Conservation (phyloP, 2,113 vertebrate genomes). For the Seriola quinqueradiata region DNA sequence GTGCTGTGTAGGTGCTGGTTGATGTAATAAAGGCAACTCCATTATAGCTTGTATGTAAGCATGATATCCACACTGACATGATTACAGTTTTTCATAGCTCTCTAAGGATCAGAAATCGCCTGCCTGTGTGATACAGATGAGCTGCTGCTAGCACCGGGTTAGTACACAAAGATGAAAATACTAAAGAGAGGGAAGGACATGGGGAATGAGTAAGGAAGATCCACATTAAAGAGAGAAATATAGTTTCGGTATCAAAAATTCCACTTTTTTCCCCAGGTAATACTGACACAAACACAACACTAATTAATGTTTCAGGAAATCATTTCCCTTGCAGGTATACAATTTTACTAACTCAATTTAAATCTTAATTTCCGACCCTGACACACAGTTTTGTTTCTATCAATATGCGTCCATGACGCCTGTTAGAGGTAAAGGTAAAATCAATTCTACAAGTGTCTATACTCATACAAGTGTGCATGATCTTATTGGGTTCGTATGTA, state of each 20-base stretch:
- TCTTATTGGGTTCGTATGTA: slow-evolving; percentile 3
- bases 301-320: neutral
- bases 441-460: slow-evolving; percentile 4
- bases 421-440: neutral
- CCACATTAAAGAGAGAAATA: neutral
- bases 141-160: neutral
- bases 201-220: neutral
- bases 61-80: neutral
- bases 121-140: slow-evolving; percentile 12
- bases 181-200: neutral
- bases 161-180: slow-evolving; percentile 7
- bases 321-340: neutral
- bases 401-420: slow-evolving; percentile 8
- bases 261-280: neutral
- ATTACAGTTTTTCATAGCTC: neutral
- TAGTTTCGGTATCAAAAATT: neutral
- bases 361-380: neutral
- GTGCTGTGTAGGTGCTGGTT: neutral
- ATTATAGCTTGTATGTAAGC: neutral
- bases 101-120: slow-evolving; percentile 19
- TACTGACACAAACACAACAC: slow-evolving; percentile 13
- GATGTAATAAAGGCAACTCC: slow-evolving; percentile 5
- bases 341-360: slow-evolving; percentile 22
- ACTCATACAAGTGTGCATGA: slow-evolving; percentile 17
- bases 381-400: neutral